Conservation (phyloP, 2,113 vertebrate species). For the Atherinomorus stipes region DNA sequence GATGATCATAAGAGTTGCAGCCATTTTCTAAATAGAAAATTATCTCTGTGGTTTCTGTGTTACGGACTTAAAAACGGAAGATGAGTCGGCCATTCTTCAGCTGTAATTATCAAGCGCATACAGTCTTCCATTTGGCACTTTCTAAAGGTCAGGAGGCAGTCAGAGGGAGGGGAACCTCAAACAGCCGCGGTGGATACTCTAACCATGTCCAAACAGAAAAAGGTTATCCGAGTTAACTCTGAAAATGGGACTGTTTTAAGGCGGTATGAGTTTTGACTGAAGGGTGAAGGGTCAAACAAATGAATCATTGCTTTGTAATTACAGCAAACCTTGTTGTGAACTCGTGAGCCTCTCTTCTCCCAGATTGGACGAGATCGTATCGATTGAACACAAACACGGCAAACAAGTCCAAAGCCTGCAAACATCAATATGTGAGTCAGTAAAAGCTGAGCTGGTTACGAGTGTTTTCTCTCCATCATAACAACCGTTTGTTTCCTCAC, state of each 20-base stretch:
- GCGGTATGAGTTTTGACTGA: not conserved
- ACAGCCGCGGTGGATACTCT: too few relatives aligned
- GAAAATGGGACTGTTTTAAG: not conserved
- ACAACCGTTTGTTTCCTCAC: constrained; percentile 1
- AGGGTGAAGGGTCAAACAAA: not conserved
- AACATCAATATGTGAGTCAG: constrained; percentile 21
- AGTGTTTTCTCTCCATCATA: constrained; percentile 13
- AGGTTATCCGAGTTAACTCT: not conserved
- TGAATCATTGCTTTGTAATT: not conserved
- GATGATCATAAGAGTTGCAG: too few relatives aligned
- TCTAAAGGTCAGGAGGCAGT: too few relatives aligned
- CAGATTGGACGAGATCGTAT: constrained; percentile 1
- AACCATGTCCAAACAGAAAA: too few relatives aligned
- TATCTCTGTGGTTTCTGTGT: too few relatives aligned
- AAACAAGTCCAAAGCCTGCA: constrained; percentile 12
- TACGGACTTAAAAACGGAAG: too few relatives aligned
- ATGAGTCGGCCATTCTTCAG: too few relatives aligned
- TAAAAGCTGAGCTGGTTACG: constrained; percentile 16
- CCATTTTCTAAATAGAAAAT: too few relatives aligned
- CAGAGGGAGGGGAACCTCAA: too few relatives aligned
- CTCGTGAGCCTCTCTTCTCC: not conserved
- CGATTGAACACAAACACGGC: constrained; percentile 8
- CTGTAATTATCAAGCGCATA: too few relatives aligned
- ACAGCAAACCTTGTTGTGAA: not conserved
- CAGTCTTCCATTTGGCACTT: too few relatives aligned